Conservation (phyloP, 1,140 invertebrate genomes). For the Nixonia krombeini region DNA sequence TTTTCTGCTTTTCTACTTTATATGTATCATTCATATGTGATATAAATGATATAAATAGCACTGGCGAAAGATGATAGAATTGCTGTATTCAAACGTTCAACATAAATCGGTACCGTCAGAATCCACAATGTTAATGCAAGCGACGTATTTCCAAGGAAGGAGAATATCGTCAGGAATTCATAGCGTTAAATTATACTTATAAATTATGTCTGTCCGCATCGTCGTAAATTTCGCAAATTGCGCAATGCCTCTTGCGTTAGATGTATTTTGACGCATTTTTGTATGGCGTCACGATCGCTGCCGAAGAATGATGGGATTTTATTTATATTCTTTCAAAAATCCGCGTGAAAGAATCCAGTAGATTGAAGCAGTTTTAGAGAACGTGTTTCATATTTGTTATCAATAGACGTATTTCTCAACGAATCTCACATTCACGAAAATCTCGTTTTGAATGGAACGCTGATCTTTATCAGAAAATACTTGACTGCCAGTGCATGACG, state of each 20-base stretch:
- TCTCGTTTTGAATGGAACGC: background rate
- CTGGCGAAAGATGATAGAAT: too few relatives aligned
- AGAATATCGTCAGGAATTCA: too few relatives aligned
- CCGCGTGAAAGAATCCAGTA: slow-evolving; percentile 2
- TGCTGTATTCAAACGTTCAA: background rate
- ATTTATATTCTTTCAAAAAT: slow-evolving; percentile 22
- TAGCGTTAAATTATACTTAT: too few relatives aligned
- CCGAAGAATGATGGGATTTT: slow-evolving; percentile 25
- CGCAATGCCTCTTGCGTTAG: slow-evolving; percentile 8
- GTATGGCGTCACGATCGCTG: slow-evolving; percentile 14
- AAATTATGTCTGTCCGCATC: slow-evolving; percentile 12
- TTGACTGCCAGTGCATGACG: too few relatives aligned
- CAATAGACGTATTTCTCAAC: background rate
- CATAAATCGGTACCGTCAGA: background rate
- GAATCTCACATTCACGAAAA: background rate
- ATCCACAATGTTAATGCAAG: slow-evolving; percentile 2
- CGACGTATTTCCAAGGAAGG: too few relatives aligned
- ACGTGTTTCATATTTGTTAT: background rate
- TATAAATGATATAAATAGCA: slow-evolving; percentile 4
- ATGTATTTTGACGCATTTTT: slow-evolving; percentile 7
- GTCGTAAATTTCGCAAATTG: slow-evolving; percentile 34
- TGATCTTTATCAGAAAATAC: too few relatives aligned
- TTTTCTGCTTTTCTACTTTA: too few relatives aligned
- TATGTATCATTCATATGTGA: too few relatives aligned
- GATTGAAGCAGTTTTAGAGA: background rate